Conservation (phyloP, 2,888 invertebrate species). For the Nesidiocoris tenuis region DNA sequence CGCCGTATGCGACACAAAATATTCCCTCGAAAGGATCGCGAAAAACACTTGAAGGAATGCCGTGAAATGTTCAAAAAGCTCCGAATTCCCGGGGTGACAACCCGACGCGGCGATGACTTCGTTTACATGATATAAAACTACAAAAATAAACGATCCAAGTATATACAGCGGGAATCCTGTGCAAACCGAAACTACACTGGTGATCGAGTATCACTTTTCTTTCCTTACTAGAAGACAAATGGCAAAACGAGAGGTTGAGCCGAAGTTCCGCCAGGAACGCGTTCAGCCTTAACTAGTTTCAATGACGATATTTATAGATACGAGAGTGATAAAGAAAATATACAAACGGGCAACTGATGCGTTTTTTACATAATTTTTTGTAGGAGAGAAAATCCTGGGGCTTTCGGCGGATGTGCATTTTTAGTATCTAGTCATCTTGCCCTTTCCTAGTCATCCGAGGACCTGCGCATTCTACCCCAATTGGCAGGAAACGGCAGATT, state of each 20-base stretch:
- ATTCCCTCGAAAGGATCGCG: not conserved
- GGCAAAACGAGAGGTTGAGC: not conserved
- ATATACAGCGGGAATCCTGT: slow-evolving; percentile 5
- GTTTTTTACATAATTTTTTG: too few relatives aligned
- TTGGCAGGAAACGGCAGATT: too few relatives aligned
- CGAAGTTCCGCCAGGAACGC: not conserved
- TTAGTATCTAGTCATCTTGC: too few relatives aligned
- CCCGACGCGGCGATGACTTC: not conserved
- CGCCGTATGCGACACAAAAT: not conserved
- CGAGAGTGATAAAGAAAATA: slow-evolving; percentile 1
- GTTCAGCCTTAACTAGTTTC: not conserved
- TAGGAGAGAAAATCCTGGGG: too few relatives aligned
- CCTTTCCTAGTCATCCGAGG: too few relatives aligned
- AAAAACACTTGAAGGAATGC: not conserved
- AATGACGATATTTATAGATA: not conserved
- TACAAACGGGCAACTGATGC: slow-evolving; percentile 5
- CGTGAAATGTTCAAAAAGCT: not conserved
- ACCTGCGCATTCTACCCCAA: too few relatives aligned
- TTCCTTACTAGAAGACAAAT: not conserved
- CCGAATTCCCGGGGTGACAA: not conserved
- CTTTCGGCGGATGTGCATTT: too few relatives aligned
- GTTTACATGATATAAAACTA: not conserved
- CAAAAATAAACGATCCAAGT: not conserved
- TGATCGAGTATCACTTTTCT: not conserved
- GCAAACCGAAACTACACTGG: not conserved